These are phyloP conservation scores for Diceros bicornis DNA, from an alignment of 2,797 vertebrate species.

Conservation along the genomic window DNA sequence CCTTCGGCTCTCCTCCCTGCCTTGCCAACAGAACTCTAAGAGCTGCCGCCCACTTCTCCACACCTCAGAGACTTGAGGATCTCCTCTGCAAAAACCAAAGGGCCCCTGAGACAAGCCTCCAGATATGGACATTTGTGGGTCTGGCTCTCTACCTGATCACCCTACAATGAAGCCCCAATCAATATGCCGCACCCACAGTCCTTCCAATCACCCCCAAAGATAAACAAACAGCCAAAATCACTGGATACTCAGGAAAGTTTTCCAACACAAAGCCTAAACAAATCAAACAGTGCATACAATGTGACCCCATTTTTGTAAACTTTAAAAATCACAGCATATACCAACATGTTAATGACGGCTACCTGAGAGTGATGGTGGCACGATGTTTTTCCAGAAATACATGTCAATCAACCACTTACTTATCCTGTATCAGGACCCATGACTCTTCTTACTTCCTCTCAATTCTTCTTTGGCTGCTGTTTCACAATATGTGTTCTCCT, in stretches of 20 bases:
- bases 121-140: background rate
- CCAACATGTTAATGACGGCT: background rate
- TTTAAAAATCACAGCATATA: background rate
- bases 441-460: background rate
- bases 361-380: background rate
- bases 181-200: background rate
- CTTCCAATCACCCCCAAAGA: background rate
- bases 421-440: no score
- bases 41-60: background rate
- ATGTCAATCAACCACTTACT: background rate
- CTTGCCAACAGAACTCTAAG: background rate
- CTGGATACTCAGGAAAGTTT: background rate
- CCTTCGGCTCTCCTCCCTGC: background rate
- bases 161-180: background rate
- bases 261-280: conserved; percentile 13
- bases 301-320: background rate
- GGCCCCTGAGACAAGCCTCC: background rate
- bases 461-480: background rate
- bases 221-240: background rate
- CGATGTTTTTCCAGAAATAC: background rate
- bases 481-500: background rate
- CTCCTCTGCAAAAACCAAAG: background rate
- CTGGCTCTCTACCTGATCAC: background rate
- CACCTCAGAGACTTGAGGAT: background rate
- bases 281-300: background rate